Percentiles rank a stretch among this genome's conserved stretches.
phyloP scores from a whole-genome alignment of 2,797 vertebrate genomes.

The Gallirallus australis region DNA sequence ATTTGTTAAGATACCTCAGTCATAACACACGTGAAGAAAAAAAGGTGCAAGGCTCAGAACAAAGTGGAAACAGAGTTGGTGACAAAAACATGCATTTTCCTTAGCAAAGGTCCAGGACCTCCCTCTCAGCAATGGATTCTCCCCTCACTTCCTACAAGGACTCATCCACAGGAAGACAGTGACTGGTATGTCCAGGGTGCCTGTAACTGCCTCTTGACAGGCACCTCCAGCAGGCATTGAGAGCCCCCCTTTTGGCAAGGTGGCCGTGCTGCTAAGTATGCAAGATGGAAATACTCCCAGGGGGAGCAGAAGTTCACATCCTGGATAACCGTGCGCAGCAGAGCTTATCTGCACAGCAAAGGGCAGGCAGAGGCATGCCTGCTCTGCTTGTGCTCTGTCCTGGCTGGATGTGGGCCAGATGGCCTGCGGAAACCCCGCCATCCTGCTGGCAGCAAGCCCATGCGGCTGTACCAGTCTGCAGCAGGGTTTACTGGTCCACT shows the following conservation, averaged over 20 bases:
- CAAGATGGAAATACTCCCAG: background rate
- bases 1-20: background rate
- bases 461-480: fast-evolving
- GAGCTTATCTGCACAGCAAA: background rate
- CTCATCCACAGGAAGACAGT: background rate
- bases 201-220: background rate
- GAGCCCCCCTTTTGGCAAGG: background rate
- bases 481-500: background rate
- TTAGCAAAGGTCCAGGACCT: background rate
- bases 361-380: background rate
- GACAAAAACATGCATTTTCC: background rate
- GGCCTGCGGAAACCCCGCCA: fast-evolving
- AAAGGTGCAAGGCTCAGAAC: background rate
- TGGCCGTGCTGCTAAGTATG: background rate
- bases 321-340: background rate
- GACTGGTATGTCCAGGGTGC: background rate
- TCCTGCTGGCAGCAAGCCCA: fast-evolving
- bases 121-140: background rate
- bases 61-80: background rate
- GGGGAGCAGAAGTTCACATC: background rate
- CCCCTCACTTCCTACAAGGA: background rate
- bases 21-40: background rate
- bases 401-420: fast-evolving
- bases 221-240: fast-evolving
- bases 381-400: background rate